Base-by-base conservation (phyloP, 64 coral and sea anemone species). In the Actinia tenebrosa region DNA sequence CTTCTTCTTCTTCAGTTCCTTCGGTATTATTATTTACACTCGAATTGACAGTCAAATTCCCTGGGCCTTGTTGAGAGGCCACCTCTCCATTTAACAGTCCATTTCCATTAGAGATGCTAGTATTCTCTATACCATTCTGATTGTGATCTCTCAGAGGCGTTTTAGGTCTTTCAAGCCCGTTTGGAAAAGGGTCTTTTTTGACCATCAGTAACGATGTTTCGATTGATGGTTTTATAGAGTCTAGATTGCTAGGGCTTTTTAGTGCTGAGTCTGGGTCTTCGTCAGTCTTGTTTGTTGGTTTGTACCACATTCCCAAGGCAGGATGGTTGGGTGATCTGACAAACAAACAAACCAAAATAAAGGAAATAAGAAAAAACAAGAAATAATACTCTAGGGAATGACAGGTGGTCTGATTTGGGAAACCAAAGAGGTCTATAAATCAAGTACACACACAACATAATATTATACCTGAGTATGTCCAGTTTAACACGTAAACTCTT, bases 401-500 rank as follows among this genome's bases (percentile, higher is more conserved):
- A 37, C 30, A 37, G 30, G 30, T 37, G 30, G 30, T 37, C 30
- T 37, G 30, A 37, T 37, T 37, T 37, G 30, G 30, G 30, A 37
- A 37, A 37, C 30, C 30, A 37, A 37, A 37, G 30, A 37, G 30
- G 30, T 37, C 30, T 75, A 58, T 58, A 16, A 14, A 11, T 58
- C 10, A 16, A 81, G 23, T 0, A 79, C 13, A 86, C 30, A 37
- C 30, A 37, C 30, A 37, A 37, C 30, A 37, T 37, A 37, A 37
- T 37, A 37, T 37, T 52, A 89, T 89, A 98, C 95, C 85, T 84
- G 27, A 98, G 80, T 30, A 98, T 93, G 19, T 92, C 90, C 50
- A 98, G 84, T 89, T 94, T 98, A 17, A 94, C 79, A 22, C 87
- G 89, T 37, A 99, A 59, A 60, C 96, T 92, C 25, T 89, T 86